Evolutionary conservation across 2,113 vertebrate species (phyloP).

Genomic region (Apistogramma diplotaenia): DNA sequence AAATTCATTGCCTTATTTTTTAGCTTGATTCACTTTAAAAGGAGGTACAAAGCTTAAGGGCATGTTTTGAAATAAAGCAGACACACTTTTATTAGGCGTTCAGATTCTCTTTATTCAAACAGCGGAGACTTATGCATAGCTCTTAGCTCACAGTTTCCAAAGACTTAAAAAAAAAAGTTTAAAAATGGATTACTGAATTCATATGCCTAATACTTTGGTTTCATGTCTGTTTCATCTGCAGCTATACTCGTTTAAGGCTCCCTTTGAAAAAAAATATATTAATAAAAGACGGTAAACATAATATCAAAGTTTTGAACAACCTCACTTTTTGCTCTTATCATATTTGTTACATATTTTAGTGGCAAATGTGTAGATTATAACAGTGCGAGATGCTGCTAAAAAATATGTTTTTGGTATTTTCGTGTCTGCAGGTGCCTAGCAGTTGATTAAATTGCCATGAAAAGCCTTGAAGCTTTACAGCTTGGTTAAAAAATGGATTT

Average conservation of each 20-base stretch:
- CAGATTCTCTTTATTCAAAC: slow-evolving; percentile 43
- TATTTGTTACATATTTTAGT: neutral
- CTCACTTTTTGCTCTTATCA: neutral
- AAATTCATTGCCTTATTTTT: slow-evolving; percentile 68
- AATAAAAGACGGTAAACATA: neutral
- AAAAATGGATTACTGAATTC: neutral
- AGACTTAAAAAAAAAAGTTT: neutral
- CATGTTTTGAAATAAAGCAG: slow-evolving; percentile 62
- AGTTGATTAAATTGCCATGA: neutral
- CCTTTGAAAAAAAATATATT: neutral
- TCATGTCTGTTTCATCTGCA: neutral
- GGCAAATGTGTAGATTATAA: slow-evolving; percentile 13
- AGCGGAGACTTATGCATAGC: neutral
- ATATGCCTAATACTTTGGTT: neutral
- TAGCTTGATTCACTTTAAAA: slow-evolving; percentile 59
- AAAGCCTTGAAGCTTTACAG: neutral
- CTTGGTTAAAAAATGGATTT: neutral
- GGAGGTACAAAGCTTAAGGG: slow-evolving; percentile 45
- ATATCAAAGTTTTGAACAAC: neutral
- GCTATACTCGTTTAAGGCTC: neutral
- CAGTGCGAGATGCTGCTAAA: slow-evolving; percentile 19
- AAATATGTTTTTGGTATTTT: slow-evolving; percentile 2
- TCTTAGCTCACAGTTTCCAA: slow-evolving; percentile 16
- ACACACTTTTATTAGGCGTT: slow-evolving; percentile 29
- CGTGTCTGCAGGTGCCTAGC: neutral